A percentile compares a stretch with the other conserved stretches of the same genome.
Conservation (phyloP, 2,113 vertebrate genomes). For the Holacanthus passer region DNA sequence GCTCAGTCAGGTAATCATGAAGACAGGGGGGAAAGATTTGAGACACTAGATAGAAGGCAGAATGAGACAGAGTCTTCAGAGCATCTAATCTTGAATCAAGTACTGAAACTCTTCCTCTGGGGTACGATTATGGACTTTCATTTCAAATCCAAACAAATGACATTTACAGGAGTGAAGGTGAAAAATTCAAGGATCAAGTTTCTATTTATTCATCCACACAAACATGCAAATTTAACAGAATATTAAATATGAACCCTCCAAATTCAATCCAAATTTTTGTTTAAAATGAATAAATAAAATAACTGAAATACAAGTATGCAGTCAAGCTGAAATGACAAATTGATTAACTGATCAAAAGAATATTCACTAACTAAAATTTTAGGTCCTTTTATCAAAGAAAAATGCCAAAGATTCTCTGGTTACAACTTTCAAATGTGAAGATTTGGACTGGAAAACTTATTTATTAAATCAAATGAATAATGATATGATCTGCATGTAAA, state of each 20-base stretch:
- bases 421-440: not conserved
- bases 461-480: not conserved
- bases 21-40: not conserved
- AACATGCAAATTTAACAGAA: not conserved
- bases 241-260: not conserved
- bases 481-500: not conserved
- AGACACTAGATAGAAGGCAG: not conserved
- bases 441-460: not conserved
- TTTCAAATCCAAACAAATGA: not conserved
- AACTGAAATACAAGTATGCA: not conserved
- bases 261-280: not conserved
- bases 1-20: slow-evolving; percentile 4
- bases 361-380: not conserved
- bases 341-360: not conserved
- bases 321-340: not conserved
- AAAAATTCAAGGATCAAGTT: not conserved
- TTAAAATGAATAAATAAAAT: not conserved
- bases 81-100: not conserved
- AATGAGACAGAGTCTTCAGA: not conserved
- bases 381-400: not conserved
- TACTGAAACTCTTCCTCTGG: not conserved
- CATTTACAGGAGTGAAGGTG: not conserved
- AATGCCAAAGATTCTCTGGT: not conserved
- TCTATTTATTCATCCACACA: not conserved
- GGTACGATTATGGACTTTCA: not conserved